Evolutionary conservation across 2,113 vertebrate species (phyloP), one percentile per base, ranked within the genome.

Genomic region (Struthidea cinerea): DNA sequence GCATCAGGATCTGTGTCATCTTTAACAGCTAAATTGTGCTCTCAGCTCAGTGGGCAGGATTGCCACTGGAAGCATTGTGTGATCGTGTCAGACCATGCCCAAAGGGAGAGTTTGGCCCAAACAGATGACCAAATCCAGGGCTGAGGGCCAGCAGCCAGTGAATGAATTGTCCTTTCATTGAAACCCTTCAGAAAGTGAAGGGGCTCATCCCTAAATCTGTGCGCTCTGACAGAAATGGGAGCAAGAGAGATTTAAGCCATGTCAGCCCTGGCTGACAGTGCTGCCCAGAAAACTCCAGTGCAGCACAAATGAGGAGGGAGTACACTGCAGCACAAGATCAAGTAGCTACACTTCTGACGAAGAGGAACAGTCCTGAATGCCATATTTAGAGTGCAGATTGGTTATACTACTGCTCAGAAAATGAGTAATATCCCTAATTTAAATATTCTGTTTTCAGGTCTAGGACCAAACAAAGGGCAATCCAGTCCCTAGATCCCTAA

Each of bases 21-120:
- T 95, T 77, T 92, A 93, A 84, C 78, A 87, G 80, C 59, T 65
- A 92, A 77, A 95, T 78, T 84, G 77, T 95, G 53, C 84, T 89
- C 46, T 94, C 91, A 89, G 65, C 68, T 92, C 83, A 76, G 42
- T 78, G 50, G 73, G 59, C 80, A 80, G 42, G 46, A 61, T 41
- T 76, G 46, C 64, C 39, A 73, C 65, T 76, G 84, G 87, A 82
- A 59, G 33, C 70, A 73, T 83, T 85, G 68, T 77, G 39, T 44
- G 27, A 87, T 23, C 56, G 52, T 0, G 0, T 71, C 76, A 73
- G 50, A 28, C 46, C 11, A 6, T 61, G 42, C 35, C 75, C 44
- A 85, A 83, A 44, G 67, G 55, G 33, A 73, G 56, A 90, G 83
- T 88, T 57, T 84, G 82, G 71, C 90, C 64, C 71, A 80, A 92